A percentile compares a stretch with the other conserved stretches of the same genome.
Conservation (phyloP, 2,888 invertebrate genomes). For the Timema cristinae region DNA sequence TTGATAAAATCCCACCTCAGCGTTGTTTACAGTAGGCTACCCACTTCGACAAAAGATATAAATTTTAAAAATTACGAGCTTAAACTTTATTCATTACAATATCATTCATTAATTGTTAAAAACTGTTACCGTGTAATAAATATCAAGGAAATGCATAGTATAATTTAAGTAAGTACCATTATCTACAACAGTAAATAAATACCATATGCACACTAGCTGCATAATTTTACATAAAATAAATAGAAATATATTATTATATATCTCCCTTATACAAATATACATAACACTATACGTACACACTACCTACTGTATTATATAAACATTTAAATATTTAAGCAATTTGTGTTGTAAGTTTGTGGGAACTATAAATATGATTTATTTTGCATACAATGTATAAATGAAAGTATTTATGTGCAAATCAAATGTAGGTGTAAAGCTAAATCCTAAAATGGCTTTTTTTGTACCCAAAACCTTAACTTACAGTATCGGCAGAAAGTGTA, state of each 20-base stretch:
- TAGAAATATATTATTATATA: background rate
- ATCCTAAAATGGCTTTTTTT: constrained; percentile 8
- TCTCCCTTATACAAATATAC: background rate
- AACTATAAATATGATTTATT: background rate
- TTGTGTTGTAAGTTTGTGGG: background rate
- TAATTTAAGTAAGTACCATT: background rate
- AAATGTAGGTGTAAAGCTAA: constrained; percentile 2
- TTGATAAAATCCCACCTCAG: constrained; percentile 28
- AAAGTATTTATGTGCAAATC: background rate
- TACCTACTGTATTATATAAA: background rate
- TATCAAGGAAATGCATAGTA: too few relatives aligned
- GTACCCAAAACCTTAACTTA: constrained; percentile 1
- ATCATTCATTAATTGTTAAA: constrained; percentile 12
- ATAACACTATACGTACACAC: background rate
- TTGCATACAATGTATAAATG: background rate
- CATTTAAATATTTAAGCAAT: background rate
- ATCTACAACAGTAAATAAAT: constrained; percentile 1
- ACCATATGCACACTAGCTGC: constrained; percentile 3
- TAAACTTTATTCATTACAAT: constrained; percentile 21
- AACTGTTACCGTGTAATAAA: constrained; percentile 14
- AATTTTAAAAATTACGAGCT: constrained; percentile 17
- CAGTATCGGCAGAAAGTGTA: constrained; percentile 14
- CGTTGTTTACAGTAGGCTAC: constrained; percentile 25
- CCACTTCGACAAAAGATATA: constrained; percentile 15
- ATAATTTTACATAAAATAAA: background rate